These are phyloP conservation scores for Cherax quadricarinatus DNA, from an alignment of 1,140 invertebrate genomes.

Conservation along the genomic window DNA sequence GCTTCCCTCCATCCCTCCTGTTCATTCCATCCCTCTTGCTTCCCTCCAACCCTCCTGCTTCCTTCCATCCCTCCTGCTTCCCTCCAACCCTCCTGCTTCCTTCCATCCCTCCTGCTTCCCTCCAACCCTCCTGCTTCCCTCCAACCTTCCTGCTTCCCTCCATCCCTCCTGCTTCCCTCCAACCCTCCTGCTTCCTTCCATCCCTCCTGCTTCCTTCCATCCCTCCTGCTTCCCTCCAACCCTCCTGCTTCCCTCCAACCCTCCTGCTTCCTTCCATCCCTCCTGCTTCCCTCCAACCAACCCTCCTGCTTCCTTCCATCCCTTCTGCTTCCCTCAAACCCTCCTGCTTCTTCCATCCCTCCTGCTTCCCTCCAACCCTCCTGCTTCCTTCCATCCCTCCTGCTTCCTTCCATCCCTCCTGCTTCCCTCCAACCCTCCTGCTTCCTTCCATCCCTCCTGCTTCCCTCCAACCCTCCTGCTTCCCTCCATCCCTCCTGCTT, in stretches of 20 bases:
- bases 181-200: background rate
- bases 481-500: background rate
- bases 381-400: background rate
- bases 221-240: no score
- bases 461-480: no score
- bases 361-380: no score
- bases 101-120: no score
- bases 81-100: no score
- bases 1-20: background rate
- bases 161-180: background rate
- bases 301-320: background rate
- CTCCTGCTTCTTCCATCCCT: no score
- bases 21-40: background rate
- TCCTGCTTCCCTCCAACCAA: background rate
- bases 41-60: background rate
- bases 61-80: background rate
- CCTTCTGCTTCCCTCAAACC: no score
- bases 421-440: background rate
- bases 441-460: no score
- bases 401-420: background rate
- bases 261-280: background rate
- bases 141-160: background rate
- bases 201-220: no score
- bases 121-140: background rate
- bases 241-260: background rate